Evolutionary conservation across 1,140 invertebrate genomes (phyloP), one percentile per base, ranked within the genome.

Genomic region (Pseudomyrmex gracilis): DNA sequence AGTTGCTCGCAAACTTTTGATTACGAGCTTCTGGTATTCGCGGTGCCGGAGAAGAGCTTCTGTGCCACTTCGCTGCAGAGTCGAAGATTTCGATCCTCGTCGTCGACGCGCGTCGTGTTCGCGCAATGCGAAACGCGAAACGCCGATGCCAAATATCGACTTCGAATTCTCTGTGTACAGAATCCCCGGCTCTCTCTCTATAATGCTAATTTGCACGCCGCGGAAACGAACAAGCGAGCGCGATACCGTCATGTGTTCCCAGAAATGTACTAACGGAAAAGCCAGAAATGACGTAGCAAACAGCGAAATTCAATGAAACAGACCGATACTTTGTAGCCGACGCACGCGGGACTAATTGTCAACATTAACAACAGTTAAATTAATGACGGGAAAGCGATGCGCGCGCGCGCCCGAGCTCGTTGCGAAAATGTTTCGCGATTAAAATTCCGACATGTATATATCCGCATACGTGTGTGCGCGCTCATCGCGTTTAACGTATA

Each of bases 391-490:
- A 34, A 34, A 34, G 34, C 34, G 34, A n/a, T n/a, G 34, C 34
- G 34, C 34, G 34, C 34, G 7, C 34, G 34, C 34, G 5, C 34
- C 4, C 34, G 34, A 34, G 34, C 5, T 10, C 34, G 66, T 55
- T 71, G 76, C 66, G 76, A 80, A 80, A 80, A 80, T 71, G 66
- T 80, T 80, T 80, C 76, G 55, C 76, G 76, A 70, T 80, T 80
- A 80, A 80, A 80, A 80, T 71, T 80, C 76, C 76, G 67, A 5
- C 76, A n/a, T 78, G 63, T 34, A 34, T 78, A 57, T 60, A 24
- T 15, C 22, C 47, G 34, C 5, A 34, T 34, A 34, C 47, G 60
- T 17, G 71, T 17, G 71, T 9, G 73, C 47, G 47, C 73, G 73
- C 55, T 78, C 34, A 34, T 34, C 34, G 34, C 34, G 34, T 34